Conservation (phyloP, 1,140 invertebrate genomes). For the Mamestra configurata region DNA sequence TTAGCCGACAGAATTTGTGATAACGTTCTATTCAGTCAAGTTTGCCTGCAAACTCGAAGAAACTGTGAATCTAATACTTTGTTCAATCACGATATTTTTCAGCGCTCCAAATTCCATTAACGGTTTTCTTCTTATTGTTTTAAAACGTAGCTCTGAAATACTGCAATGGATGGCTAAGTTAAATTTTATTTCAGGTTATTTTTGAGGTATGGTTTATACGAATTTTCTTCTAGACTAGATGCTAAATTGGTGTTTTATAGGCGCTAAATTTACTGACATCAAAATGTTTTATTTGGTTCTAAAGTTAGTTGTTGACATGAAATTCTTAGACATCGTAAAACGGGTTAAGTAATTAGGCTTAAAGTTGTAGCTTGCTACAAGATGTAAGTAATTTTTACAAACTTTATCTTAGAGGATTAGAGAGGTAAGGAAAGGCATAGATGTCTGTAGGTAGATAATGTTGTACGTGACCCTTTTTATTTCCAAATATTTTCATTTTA, state of each 20-base stretch:
- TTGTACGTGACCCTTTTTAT: too few relatives aligned
- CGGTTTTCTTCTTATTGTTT: background rate
- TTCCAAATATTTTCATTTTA: too few relatives aligned
- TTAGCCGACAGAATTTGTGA: conserved; percentile 66
- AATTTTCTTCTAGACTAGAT: background rate
- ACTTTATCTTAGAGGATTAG: too few relatives aligned
- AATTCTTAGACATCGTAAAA: conserved; percentile 21
- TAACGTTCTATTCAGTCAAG: conserved; percentile 68
- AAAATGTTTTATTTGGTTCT: conserved; percentile 32
- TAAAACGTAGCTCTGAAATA: background rate
- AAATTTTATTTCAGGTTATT: background rate
- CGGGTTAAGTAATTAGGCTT: background rate
- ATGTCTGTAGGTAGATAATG: too few relatives aligned
- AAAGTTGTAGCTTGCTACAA: too few relatives aligned
- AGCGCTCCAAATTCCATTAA: conserved; percentile 10
- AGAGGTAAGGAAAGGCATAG: too few relatives aligned
- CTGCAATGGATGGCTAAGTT: background rate
- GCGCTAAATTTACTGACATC: background rate
- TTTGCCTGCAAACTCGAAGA: conserved; percentile 63
- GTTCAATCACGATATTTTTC: conserved; percentile 35
- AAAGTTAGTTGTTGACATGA: conserved; percentile 13
- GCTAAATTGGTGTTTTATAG: conserved; percentile 15
- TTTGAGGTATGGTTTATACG: background rate
- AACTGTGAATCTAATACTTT: conserved; percentile 47
- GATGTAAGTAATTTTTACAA: too few relatives aligned